Evolutionary conservation across 2,113 vertebrate genomes (phyloP).

Genomic region (Pao palembangensis): DNA sequence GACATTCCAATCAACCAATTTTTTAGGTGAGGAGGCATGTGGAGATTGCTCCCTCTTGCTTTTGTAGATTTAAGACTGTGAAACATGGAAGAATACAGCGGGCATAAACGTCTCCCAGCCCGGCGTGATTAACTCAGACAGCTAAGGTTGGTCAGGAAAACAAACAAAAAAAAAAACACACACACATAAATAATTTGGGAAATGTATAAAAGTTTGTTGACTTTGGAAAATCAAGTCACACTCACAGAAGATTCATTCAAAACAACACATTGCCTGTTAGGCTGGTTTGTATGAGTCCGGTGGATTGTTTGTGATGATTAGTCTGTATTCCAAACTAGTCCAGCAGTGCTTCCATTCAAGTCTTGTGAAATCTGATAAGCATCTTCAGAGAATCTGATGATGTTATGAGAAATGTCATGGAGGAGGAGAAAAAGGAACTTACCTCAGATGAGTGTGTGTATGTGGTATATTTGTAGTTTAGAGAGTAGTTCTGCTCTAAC

Average conservation of each 20-base stretch:
- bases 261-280: slow-evolving; percentile 4
- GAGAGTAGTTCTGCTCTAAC: slow-evolving; percentile 23
- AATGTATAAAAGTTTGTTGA: neutral
- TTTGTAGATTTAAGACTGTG: slow-evolving; percentile 23
- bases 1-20: slow-evolving; percentile 34
- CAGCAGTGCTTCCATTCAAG: neutral
- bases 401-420: slow-evolving; percentile 20
- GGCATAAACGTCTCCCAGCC: slow-evolving; percentile 11
- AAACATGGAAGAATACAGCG: slow-evolving; percentile 23
- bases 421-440: slow-evolving; percentile 54
- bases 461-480: slow-evolving; percentile 43
- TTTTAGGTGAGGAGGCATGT: slow-evolving; percentile 43
- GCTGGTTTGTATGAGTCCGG: slow-evolving; percentile 3
- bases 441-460: slow-evolving; percentile 61
- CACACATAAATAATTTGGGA: no score
- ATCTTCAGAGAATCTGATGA: slow-evolving; percentile 32
- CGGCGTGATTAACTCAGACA: slow-evolving; percentile 19
- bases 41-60: slow-evolving; percentile 39
- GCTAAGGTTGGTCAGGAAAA: neutral
- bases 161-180: neutral
- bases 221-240: slow-evolving; percentile 5
- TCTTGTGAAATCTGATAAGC: slow-evolving; percentile 26
- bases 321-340: no score
- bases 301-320: no score
- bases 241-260: neutral